Percentiles rank a stretch among this genome's conserved stretches.
These are phyloP conservation scores for Chaetoderma sp. DNA, from an alignment of 2,888 invertebrate species.

Conservation along the genomic window DNA sequence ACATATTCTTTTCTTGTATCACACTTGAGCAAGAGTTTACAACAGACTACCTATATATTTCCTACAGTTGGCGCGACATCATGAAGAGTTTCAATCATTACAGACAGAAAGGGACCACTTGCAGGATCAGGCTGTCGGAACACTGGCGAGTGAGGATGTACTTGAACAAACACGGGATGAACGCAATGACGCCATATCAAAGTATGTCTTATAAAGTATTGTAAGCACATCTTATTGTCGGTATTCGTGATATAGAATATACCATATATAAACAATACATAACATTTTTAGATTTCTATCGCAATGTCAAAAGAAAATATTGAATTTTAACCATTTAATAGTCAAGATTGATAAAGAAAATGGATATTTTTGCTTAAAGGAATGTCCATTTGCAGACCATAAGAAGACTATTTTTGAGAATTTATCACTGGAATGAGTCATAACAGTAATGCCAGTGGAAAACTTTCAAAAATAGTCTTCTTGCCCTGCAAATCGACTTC, in stretches of 20 bases:
- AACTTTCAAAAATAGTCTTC: too few relatives aligned
- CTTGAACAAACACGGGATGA: slow-evolving; percentile 85
- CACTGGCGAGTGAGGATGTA: slow-evolving; percentile 80
- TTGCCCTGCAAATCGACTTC: too few relatives aligned
- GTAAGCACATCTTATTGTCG: neutral
- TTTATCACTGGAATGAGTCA: too few relatives aligned
- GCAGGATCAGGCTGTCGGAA: slow-evolving; percentile 70
- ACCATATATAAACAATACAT: neutral
- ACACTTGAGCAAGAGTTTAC: too few relatives aligned
- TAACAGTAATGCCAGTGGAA: too few relatives aligned
- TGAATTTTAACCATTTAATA: too few relatives aligned
- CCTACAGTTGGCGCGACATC: slow-evolving; percentile 71
- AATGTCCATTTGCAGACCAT: too few relatives aligned
- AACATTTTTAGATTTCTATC: neutral
- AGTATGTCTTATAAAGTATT: slow-evolving; percentile 40
- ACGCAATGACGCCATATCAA: slow-evolving; percentile 84
- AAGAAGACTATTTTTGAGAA: too few relatives aligned
- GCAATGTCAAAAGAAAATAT: too few relatives aligned
- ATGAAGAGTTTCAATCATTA: slow-evolving; percentile 84
- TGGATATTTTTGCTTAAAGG: too few relatives aligned
- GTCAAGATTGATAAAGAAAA: too few relatives aligned
- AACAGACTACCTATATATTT: slow-evolving; percentile 11
- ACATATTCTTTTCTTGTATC: too few relatives aligned
- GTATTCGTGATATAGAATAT: neutral
- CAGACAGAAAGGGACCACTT: slow-evolving; percentile 87